Conservation (phyloP, 2,888 invertebrate species). For the Megastigmus dorsalis region DNA sequence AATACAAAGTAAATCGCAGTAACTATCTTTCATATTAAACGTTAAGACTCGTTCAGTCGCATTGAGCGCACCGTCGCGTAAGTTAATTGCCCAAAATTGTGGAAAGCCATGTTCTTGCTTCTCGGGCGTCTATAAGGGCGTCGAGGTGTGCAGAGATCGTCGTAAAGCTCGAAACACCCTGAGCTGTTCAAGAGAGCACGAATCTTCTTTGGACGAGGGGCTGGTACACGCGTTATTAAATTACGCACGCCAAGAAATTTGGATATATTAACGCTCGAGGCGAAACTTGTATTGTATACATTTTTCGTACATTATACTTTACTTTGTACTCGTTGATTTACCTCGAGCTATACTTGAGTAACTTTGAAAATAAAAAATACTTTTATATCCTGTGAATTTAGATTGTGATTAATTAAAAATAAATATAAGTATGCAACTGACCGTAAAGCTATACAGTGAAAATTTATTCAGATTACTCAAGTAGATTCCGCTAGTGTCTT, state of each 20-base stretch:
- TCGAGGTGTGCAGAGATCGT: constrained; percentile 63
- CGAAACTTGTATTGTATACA: constrained; percentile 15
- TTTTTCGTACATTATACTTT: constrained; percentile 47
- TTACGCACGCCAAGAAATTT: constrained; percentile 63
- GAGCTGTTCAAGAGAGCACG: constrained; percentile 56
- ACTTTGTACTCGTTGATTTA: constrained; percentile 18
- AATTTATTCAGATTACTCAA: no score
- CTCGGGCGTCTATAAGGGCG: constrained; percentile 57
- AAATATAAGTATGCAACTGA: no score
- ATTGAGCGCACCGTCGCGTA: not conserved
- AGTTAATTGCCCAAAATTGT: constrained; percentile 47
- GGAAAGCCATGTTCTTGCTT: constrained; percentile 33
- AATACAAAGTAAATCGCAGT: no score
- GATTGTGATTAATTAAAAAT: no score
- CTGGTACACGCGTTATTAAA: constrained; percentile 53
- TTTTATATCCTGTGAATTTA: no score
- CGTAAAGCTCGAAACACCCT: constrained; percentile 62
- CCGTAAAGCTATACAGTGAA: no score
- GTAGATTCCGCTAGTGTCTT: no score
- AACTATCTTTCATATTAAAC: no score
- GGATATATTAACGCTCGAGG: constrained; percentile 58
- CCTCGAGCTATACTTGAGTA: no score
- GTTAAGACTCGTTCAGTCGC: no score
- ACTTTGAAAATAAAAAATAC: no score
- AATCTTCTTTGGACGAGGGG: constrained; percentile 12